Conservation (phyloP, 2,113 vertebrate genomes). For the Brachionichthys hirsutus region DNA sequence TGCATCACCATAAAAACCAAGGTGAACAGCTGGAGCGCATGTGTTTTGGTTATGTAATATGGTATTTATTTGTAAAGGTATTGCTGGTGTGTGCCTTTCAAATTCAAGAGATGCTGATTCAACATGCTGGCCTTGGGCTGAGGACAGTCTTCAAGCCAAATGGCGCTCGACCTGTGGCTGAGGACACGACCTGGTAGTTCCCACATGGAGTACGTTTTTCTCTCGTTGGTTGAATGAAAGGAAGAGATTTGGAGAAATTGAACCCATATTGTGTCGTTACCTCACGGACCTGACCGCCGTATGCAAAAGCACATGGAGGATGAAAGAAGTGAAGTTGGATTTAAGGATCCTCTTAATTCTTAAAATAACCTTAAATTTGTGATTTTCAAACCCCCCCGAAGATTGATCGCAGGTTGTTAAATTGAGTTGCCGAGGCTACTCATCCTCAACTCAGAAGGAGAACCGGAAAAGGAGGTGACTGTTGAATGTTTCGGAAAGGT, state of each 20-base stretch:
- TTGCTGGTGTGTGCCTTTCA: conserved; percentile 12
- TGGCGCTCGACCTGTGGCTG: conserved; percentile 31
- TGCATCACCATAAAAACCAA: conserved; percentile 45
- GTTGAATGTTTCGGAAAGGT: neutral
- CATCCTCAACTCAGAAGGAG: neutral
- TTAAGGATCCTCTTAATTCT: no score
- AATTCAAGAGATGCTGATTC: conserved; percentile 50
- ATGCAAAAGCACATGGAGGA: neutral
- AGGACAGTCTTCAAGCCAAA: conserved; percentile 37
- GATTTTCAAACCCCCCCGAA: no score
- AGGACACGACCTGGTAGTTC: conserved; percentile 33
- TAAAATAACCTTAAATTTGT: no score
- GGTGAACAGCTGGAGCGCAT: conserved; percentile 60
- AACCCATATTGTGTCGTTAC: conserved; percentile 23
- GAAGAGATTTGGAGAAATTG: conserved; percentile 4
- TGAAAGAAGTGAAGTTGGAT: neutral
- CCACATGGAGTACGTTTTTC: conserved; percentile 3
- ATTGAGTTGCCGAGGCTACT: neutral
- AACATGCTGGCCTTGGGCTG: conserved; percentile 45
- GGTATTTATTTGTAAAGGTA: conserved; percentile 44
- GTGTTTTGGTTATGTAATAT: conserved; percentile 45
- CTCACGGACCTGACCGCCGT: neutral
- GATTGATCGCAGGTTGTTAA: no score
- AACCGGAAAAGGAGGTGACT: neutral
- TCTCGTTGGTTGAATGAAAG: conserved; percentile 7